Evolutionary conservation across 2,888 invertebrate genomes (phyloP).

Genomic region (Cheilosia impressa): DNA sequence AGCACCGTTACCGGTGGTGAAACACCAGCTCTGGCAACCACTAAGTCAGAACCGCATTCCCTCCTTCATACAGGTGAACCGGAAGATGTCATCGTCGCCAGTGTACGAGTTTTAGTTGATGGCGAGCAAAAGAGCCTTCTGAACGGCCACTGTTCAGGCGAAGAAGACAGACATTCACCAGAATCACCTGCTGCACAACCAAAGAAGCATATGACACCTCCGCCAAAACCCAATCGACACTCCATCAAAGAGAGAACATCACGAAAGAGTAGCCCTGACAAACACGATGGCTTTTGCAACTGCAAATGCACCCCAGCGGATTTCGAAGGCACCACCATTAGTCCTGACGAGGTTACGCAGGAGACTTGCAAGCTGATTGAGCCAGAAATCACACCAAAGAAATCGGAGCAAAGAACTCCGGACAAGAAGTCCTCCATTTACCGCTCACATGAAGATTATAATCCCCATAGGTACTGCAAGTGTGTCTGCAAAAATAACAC

Average conservation of each 20-base stretch:
- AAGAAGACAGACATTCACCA: conserved; percentile 66
- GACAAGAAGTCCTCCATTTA: background rate
- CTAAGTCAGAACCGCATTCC: conserved; percentile 35
- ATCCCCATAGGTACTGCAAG: conserved; percentile 78
- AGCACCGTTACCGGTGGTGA: conserved; percentile 82
- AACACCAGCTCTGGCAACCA: conserved; percentile 76
- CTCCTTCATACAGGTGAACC: conserved; percentile 76
- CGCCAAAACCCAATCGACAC: conserved; percentile 67
- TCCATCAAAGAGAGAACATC: conserved; percentile 50
- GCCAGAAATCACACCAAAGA: conserved; percentile 78
- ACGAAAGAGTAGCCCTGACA: conserved; percentile 47
- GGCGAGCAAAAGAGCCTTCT: conserved; percentile 75
- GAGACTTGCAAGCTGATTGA: conserved; percentile 83
- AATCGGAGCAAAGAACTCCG: conserved; percentile 51
- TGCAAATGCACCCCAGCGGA: conserved; percentile 83
- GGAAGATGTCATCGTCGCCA: conserved; percentile 76
- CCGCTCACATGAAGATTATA: conserved; percentile 22
- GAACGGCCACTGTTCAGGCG: conserved; percentile 77
- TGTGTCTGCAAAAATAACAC: conserved; percentile 79
- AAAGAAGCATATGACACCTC: conserved; percentile 58
- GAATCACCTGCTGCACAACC: conserved; percentile 74
- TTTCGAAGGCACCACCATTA: conserved; percentile 81
- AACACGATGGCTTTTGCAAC: conserved; percentile 79
- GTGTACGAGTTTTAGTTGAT: conserved; percentile 81
- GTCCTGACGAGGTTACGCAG: conserved; percentile 82